Conservation (phyloP, 35 echinoderm and acorn worm genomes). For the Lytechinus pictus region DNA sequence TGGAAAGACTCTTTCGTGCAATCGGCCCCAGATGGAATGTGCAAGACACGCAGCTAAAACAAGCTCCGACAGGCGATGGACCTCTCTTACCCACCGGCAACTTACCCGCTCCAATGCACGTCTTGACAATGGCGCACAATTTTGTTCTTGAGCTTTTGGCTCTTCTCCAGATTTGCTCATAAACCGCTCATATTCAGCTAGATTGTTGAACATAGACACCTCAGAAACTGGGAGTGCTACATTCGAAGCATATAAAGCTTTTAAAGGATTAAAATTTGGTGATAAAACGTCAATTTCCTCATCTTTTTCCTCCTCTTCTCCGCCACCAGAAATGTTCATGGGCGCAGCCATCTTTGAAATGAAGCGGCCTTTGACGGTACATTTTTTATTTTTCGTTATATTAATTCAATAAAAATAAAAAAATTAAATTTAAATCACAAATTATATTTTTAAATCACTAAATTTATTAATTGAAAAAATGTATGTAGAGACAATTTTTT, state of each 20-base stretch:
- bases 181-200: constrained; percentile 70
- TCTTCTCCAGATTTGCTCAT: constrained; percentile 15
- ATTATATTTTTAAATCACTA: neutral
- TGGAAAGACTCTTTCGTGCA: too few relatives aligned
- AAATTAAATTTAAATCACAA: neutral
- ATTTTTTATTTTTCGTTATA: neutral
- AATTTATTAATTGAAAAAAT: neutral
- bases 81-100: neutral
- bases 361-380: neutral
- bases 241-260: constrained; percentile 71
- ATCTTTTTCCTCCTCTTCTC: constrained; percentile 41
- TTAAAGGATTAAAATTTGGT: constrained; percentile 79
- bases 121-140: neutral
- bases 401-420: neutral
- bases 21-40: too few relatives aligned
- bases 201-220: constrained; percentile 63
- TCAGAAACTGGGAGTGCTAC: constrained; percentile 66
- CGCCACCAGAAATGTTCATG: neutral
- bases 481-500: neutral
- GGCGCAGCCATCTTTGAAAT: constrained; percentile 87
- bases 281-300: constrained; percentile 78
- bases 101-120: constrained; percentile 24
- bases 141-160: neutral
- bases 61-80: neutral
- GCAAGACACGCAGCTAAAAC: neutral